A percentile compares a stretch with the other conserved stretches of the same genome.
Conservation (phyloP, 2,888 invertebrate species). For the Chydorus sphaericus region DNA sequence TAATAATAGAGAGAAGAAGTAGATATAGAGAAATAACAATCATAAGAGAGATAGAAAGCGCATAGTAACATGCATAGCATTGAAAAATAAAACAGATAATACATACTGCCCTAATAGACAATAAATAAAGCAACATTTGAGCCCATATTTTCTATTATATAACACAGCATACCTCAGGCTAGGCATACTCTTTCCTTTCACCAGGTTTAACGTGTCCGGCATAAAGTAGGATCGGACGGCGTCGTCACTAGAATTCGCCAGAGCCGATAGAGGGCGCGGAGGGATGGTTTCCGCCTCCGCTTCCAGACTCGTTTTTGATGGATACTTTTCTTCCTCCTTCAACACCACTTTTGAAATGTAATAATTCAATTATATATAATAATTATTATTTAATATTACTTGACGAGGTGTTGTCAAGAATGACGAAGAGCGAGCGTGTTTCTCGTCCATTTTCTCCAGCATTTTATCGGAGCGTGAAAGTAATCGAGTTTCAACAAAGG, state of each 20-base stretch:
- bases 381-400: slow-evolving; percentile 39
- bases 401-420: not conserved
- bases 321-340: not conserved
- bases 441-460: slow-evolving; percentile 61
- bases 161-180: slow-evolving; percentile 81
- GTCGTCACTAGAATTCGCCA: slow-evolving; percentile 1
- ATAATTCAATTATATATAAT: slow-evolving; percentile 20
- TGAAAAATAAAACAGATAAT: too few relatives aligned
- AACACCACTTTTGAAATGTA: not conserved
- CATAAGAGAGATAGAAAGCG: not conserved
- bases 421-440: not conserved
- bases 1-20: slow-evolving; percentile 30
- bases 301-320: not conserved
- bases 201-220: slow-evolving; percentile 32
- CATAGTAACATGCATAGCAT: too few relatives aligned
- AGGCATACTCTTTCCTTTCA: slow-evolving; percentile 93
- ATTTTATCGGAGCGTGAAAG: slow-evolving; percentile 83
- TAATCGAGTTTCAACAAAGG: slow-evolving; percentile 81
- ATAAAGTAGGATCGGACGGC: not conserved
- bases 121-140: too few relatives aligned
- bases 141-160: too few relatives aligned
- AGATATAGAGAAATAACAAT: slow-evolving; percentile 24
- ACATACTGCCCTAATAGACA: too few relatives aligned
- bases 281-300: not conserved
- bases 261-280: slow-evolving; percentile 10